Conservation (phyloP, 1,140 invertebrate species). For the Diabrotica undecimpunctata region DNA sequence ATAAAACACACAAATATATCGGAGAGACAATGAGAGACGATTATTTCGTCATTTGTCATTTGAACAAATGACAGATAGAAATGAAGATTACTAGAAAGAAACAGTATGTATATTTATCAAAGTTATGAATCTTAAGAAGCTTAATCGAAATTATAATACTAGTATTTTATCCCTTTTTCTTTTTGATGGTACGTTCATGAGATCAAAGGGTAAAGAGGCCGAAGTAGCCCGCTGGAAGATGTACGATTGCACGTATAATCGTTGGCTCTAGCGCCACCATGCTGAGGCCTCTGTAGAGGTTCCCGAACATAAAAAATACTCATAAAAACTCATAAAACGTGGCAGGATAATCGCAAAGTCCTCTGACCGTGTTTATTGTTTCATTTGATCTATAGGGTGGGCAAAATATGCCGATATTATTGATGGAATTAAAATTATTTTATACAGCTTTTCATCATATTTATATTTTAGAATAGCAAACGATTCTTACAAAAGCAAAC, state of each 20-base stretch:
- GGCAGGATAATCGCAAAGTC: background rate
- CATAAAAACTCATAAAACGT: background rate
- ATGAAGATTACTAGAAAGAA: too few species aligned
- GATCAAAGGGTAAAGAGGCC: background rate
- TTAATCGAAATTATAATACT: too few species aligned
- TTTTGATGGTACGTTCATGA: background rate
- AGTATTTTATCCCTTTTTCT: background rate
- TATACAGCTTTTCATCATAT: too few species aligned
- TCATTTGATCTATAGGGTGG: background rate
- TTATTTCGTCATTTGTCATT: too few species aligned
- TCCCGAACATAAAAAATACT: conserved; percentile 1
- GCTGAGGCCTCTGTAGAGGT: background rate
- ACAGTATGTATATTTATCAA: too few species aligned
- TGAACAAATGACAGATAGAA: too few species aligned
- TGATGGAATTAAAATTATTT: too few species aligned
- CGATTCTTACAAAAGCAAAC: too few species aligned
- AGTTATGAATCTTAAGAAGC: too few species aligned
- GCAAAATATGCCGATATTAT: background rate
- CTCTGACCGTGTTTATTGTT: background rate
- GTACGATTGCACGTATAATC: background rate
- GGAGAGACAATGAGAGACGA: too few species aligned
- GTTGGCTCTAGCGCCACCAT: background rate
- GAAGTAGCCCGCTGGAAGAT: background rate
- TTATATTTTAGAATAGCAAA: too few species aligned
- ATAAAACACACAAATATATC: too few species aligned